These are phyloP conservation scores for Dipodomys merriami DNA, from an alignment of 2,113 vertebrate genomes.

Conservation along the genomic window DNA sequence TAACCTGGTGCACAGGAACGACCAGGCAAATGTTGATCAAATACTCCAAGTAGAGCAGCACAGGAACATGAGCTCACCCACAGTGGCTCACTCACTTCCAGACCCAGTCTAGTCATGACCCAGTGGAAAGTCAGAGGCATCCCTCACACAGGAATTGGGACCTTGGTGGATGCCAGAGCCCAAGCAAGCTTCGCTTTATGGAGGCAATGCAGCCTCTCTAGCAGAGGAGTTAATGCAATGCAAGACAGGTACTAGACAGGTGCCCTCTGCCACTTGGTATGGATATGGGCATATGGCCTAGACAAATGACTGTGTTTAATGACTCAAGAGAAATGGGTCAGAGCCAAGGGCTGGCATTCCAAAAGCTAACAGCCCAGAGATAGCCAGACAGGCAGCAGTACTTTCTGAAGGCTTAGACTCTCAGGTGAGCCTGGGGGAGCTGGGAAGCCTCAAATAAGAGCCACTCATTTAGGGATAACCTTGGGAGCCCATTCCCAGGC, in stretches of 20 bases:
- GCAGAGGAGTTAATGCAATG: not conserved
- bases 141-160: not conserved
- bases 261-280: not conserved
- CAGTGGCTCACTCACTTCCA: not conserved
- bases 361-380: not conserved
- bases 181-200: not conserved
- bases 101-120: not conserved
- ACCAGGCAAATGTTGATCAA: not conserved
- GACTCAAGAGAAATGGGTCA: not conserved
- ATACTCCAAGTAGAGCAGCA: not conserved
- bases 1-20: not conserved
- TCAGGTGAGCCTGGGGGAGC: not conserved
- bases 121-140: not conserved
- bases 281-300: not conserved
- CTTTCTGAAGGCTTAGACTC: not conserved
- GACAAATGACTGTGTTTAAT: not conserved
- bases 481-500: not conserved
- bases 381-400: not conserved
- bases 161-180: not conserved
- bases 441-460: not conserved
- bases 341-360: not conserved
- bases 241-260: not conserved
- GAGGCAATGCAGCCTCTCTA: not conserved
- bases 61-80: not conserved
- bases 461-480: not conserved